Percentiles rank a stretch among this genome's conserved stretches.
phyloP scores from a whole-genome alignment of 53 echinoderm and acorn worm species.

The Paracentrotus lividus region DNA sequence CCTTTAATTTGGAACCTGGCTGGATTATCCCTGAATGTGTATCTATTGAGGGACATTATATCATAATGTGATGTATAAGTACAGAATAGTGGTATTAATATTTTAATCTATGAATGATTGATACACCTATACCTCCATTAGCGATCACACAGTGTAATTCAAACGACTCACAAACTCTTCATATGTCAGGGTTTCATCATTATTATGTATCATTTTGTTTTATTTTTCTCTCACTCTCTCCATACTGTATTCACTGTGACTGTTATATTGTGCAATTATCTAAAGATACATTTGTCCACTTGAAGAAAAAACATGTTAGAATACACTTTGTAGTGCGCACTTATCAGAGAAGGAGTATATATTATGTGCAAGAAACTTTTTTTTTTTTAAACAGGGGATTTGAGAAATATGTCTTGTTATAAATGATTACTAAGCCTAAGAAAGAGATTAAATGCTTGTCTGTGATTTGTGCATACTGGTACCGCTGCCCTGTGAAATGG shows the following conservation, averaged over 20 bases:
- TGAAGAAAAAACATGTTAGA: conserved; percentile 16
- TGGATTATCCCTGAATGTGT: too few species aligned
- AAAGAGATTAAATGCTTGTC: too few species aligned
- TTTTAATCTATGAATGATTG: background rate
- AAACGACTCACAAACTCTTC: background rate
- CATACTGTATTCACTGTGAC: conserved; percentile 29
- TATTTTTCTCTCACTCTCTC: background rate
- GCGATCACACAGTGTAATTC: background rate
- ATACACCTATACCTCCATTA: conserved; percentile 28
- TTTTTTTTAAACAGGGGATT: background rate
- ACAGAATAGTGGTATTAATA: background rate
- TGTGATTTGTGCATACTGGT: too few species aligned
- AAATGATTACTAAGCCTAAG: too few species aligned
- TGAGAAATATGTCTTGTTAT: too few species aligned
- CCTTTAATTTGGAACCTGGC: too few species aligned
- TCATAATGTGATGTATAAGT: too few species aligned
- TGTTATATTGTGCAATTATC: conserved; percentile 42
- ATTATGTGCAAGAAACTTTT: background rate
- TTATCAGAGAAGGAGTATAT: background rate
- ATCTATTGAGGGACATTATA: too few species aligned
- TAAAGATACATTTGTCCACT: conserved; percentile 1
- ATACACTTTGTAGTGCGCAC: conserved; percentile 5
- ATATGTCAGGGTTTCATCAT: conserved; percentile 22
- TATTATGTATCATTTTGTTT: conserved; percentile 6
- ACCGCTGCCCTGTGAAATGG: too few species aligned